Evolutionary conservation across 2,888 invertebrate genomes (phyloP).

Genomic region (Calameuta pallipes): DNA sequence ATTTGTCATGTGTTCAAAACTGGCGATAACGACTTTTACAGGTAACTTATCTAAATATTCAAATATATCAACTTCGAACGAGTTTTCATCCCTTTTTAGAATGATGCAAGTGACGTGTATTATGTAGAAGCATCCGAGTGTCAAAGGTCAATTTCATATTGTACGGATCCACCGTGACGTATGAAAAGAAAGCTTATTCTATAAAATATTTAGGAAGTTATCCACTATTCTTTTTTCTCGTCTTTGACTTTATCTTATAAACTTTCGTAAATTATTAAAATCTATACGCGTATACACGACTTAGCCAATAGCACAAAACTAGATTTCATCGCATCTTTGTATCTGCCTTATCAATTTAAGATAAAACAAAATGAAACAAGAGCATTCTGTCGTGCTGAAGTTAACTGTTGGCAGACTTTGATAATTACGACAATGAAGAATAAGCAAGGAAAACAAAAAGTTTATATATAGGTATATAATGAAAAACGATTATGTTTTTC

Average conservation of each 20-base stretch:
- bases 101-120: no score
- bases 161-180: no score
- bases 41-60: background rate
- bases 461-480: background rate
- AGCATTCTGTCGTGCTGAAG: no score
- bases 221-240: background rate
- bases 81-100: background rate
- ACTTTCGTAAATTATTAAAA: background rate
- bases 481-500: background rate
- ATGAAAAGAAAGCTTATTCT: background rate
- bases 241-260: background rate
- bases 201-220: background rate
- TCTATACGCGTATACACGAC: background rate
- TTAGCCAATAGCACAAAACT: background rate
- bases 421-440: no score
- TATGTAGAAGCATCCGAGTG: background rate
- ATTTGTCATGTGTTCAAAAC: background rate
- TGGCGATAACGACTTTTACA: background rate
- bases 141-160: background rate
- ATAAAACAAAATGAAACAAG: background rate
- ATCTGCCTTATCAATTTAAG: background rate
- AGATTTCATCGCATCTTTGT: background rate
- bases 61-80: background rate
- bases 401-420: no score
- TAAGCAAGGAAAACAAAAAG: background rate